Percentiles rank a stretch among this genome's conserved stretches.
Conservation (phyloP, 2,888 invertebrate species). For the Xestia xanthographa region DNA sequence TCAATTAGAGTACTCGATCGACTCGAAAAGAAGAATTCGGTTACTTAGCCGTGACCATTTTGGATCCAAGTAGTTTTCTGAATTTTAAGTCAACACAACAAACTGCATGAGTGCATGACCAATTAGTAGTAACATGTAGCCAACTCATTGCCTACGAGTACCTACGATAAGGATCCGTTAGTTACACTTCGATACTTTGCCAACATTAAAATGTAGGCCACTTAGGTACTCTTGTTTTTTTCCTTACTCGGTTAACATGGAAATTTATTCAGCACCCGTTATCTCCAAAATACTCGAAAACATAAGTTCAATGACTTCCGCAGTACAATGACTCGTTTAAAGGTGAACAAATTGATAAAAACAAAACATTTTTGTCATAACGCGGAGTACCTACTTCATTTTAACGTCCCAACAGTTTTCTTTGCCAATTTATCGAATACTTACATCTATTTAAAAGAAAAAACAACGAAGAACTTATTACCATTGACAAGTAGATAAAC, state of each 20-base stretch:
- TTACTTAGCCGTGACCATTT: neutral
- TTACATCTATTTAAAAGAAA: constrained; percentile 54
- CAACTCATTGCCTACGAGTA: constrained; percentile 37
- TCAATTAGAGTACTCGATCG: too few relatives aligned
- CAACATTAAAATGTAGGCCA: constrained; percentile 46
- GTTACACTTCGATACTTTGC: constrained; percentile 52
- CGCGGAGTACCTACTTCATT: constrained; percentile 38
- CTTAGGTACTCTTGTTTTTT: constrained; percentile 40
- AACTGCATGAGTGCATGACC: neutral
- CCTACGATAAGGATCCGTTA: constrained; percentile 60
- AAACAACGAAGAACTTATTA: constrained; percentile 67
- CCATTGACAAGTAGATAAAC: constrained; percentile 68
- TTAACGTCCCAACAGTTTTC: constrained; percentile 44
- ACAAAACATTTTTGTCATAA: constrained; percentile 50
- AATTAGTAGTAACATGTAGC: constrained; percentile 30
- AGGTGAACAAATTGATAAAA: constrained; percentile 60
- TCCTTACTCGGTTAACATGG: constrained; percentile 40
- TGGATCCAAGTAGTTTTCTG: neutral
- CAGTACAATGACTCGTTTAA: constrained; percentile 64
- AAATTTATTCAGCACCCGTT: constrained; percentile 63
- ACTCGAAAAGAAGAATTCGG: neutral
- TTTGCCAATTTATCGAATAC: constrained; percentile 60
- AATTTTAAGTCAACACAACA: neutral
- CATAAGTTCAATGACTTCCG: constrained; percentile 65
- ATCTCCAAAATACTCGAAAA: constrained; percentile 55